phyloP scores from a whole-genome alignment of 2,113 vertebrate species.

The Solea senegalensis region DNA sequence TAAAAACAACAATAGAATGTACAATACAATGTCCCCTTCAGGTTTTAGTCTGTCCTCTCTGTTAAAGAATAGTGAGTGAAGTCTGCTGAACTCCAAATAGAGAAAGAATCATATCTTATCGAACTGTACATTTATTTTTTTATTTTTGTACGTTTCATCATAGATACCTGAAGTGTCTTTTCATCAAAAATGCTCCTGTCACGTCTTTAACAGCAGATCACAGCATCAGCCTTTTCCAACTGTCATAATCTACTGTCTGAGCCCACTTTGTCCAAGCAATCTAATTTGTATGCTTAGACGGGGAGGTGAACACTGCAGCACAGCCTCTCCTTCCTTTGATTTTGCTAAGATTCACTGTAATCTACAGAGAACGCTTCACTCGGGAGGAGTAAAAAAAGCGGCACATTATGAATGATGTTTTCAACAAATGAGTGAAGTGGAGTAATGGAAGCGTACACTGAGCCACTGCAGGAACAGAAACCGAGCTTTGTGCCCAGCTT shows the following conservation, averaged over 20 bases:
- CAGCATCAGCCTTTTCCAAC: background rate
- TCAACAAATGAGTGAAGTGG: background rate
- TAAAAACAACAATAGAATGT: background rate
- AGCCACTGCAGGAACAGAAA: constrained; percentile 41
- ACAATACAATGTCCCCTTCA: background rate
- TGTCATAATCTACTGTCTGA: background rate
- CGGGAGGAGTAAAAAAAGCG: too few relatives aligned
- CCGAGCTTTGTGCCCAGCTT: constrained; percentile 34
- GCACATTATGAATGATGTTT: background rate
- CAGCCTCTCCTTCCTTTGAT: background rate
- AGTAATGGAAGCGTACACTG: constrained; percentile 9
- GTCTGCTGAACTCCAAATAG: too few relatives aligned
- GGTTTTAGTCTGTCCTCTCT: too few relatives aligned
- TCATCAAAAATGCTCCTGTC: too few relatives aligned
- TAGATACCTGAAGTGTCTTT: too few relatives aligned
- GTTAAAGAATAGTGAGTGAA: too few relatives aligned
- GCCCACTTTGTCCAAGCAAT: background rate
- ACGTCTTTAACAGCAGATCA: background rate
- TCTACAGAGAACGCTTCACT: too few relatives aligned
- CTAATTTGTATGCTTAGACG: background rate
- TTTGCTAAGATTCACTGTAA: background rate
- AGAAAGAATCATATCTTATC: too few relatives aligned
- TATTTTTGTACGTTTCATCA: too few relatives aligned
- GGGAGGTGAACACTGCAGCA: constrained; percentile 1
- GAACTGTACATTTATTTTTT: too few relatives aligned